Conservation (phyloP, 2,888 invertebrate genomes). For the Synergus umbraculus region DNA sequence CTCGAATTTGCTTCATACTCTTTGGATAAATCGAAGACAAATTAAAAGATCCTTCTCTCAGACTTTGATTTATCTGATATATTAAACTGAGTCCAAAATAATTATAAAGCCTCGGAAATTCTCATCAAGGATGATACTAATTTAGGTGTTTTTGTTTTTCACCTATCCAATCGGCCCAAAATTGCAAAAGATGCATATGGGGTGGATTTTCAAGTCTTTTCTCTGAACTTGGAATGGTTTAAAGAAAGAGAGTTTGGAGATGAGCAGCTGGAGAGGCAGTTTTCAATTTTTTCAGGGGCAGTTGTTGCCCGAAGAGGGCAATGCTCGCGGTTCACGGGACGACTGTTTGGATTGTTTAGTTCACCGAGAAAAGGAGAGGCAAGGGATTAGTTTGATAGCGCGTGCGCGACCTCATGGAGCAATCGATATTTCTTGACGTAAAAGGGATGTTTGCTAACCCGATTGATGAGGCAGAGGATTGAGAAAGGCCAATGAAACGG, state of each 20-base stretch:
- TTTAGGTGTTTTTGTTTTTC: neutral
- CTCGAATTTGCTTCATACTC: neutral
- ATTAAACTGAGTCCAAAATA: neutral
- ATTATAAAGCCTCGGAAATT: neutral
- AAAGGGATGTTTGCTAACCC: conserved; percentile 61
- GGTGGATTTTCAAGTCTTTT: neutral
- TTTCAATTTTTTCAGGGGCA: neutral
- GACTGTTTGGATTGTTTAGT: conserved; percentile 66
- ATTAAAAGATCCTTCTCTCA: neutral
- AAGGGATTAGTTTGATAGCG: conserved; percentile 55
- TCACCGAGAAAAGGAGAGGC: conserved; percentile 50
- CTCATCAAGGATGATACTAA: neutral
- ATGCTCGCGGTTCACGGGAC: conserved; percentile 54
- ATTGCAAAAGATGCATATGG: neutral
- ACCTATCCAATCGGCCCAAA: neutral
- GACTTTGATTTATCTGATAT: neutral
- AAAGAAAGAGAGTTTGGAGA: neutral
- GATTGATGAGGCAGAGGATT: conserved; percentile 63
- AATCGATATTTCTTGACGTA: conserved; percentile 74
- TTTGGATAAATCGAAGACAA: too few species aligned
- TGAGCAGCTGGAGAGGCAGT: neutral
- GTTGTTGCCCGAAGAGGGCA: conserved; percentile 51
- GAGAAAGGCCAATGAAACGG: conserved; percentile 66
- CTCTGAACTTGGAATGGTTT: neutral
- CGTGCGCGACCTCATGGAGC: conserved; percentile 69